Base-by-base conservation (phyloP, 1,140 invertebrate species). In the Trialeurodes vaporariorum region DNA sequence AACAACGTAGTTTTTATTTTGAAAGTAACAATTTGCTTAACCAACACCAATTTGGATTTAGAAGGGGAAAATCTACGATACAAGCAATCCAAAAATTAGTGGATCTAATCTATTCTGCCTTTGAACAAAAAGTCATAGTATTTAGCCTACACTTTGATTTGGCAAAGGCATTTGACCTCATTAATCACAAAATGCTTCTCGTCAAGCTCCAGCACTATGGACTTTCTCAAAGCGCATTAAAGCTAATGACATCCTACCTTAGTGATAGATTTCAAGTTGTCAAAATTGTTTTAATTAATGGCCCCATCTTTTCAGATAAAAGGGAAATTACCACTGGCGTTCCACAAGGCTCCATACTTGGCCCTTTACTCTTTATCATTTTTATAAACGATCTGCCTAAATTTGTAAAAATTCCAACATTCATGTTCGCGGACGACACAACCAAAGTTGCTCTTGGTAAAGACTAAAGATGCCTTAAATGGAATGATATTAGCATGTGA, bases 141-240 rank as follows among this genome's bases (percentile, higher is more conserved):
- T 9, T 49, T 9, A 49, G 34, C 34, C 34, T 49, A 9, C 34
- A 49, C 17, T 49, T 49, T 49, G 34, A 49, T 17, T 17, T 49
- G 34, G 5, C 17, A 5, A 49, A 49, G 34, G 34, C 34, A 9
- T 49, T 49, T 17, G 34, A 49, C 17, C 34, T 9, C 5, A 17
- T 49, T 49, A 17, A 59, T 25, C 60, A 61, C 25, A 61, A 61
- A 23, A 11, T n/a, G 22, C 11, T 61, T 9, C 66, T 64, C 65
- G 27, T 9, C 59, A 5, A n/a, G 12, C 21, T 23, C 2, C 5
- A 64, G n/a, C 60, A 61, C n/a, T 23, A 23, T 11, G 25, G 60
- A 5, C 17, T 49, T 17, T 9, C 5, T 49, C 5, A 17, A 9
- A 49, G 17, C 17, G 34, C 17, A 5, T 17, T 49, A 49, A 49